Conservation (phyloP, 2,888 invertebrate genomes). For the Caenorhabditis panamensis region DNA sequence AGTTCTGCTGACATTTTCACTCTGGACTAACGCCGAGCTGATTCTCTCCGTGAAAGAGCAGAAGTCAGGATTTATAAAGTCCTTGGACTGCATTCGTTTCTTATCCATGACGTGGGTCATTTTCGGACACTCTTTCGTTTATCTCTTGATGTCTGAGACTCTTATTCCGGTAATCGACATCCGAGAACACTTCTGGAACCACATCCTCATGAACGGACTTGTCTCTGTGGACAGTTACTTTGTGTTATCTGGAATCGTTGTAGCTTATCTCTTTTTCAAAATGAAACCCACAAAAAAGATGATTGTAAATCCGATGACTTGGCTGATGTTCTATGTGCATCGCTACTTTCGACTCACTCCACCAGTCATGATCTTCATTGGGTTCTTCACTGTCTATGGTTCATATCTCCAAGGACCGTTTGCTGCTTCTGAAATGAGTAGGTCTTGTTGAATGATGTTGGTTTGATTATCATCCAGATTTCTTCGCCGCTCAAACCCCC, state of each 20-base stretch:
- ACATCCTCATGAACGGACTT: conserved; percentile 58
- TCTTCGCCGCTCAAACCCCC: background rate
- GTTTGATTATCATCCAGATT: conserved; percentile 26
- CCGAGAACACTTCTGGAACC: conserved; percentile 40
- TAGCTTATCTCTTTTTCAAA: conserved; percentile 73
- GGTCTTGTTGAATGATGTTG: background rate
- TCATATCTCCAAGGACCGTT: conserved; percentile 50
- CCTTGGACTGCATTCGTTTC: conserved; percentile 71
- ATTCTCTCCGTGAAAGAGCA: conserved; percentile 55
- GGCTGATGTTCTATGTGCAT: conserved; percentile 64
- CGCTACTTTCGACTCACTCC: conserved; percentile 63
- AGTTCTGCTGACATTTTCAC: conserved; percentile 54
- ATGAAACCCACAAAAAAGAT: background rate
- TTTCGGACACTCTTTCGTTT: conserved; percentile 51
- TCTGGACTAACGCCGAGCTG: conserved; percentile 57
- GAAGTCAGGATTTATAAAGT: conserved; percentile 65
- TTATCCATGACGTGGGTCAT: conserved; percentile 74
- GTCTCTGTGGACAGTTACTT: conserved; percentile 75
- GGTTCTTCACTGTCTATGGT: conserved; percentile 54
- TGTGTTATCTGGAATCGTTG: conserved; percentile 71
- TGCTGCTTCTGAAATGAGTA: conserved; percentile 36
- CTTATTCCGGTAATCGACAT: conserved; percentile 20
- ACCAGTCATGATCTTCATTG: conserved; percentile 60
- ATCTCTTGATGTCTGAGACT: conserved; percentile 24
- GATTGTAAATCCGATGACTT: conserved; percentile 33